A percentile compares a stretch with the other conserved stretches of the same genome.
These are phyloP conservation scores for Manis crassicaudata DNA, from an alignment of 2,797 vertebrate species.

Conservation along the genomic window DNA sequence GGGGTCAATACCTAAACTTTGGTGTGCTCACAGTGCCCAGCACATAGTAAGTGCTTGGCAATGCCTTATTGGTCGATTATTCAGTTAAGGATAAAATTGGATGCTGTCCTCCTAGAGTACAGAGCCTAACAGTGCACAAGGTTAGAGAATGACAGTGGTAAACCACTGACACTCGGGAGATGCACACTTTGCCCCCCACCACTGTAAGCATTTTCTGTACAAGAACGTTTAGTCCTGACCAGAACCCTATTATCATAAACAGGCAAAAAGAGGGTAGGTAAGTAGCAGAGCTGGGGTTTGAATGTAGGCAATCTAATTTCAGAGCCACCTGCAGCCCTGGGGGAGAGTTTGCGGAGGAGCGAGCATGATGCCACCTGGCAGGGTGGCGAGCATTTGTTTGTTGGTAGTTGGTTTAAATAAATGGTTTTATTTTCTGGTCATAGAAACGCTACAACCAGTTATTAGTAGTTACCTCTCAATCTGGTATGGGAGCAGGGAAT, in stretches of 20 bases:
- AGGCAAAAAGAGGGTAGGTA: not conserved
- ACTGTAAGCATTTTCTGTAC: not conserved
- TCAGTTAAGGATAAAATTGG: not conserved
- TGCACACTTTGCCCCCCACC: not conserved
- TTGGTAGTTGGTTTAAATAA: not conserved
- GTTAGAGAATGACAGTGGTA: not conserved
- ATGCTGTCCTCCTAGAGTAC: not conserved
- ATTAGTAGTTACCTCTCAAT: not conserved
- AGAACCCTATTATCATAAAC: not conserved
- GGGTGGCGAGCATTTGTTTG: not conserved
- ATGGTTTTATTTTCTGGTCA: not conserved
- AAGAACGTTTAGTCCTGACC: not conserved
- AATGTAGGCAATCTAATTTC: not conserved
- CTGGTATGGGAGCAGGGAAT: not conserved
- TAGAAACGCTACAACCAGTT: not conserved
- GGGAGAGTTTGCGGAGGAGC: not conserved
- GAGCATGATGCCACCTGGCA: accelerated
- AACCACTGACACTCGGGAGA: accelerated
- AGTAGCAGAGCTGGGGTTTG: not conserved
- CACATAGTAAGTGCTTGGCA: not conserved
- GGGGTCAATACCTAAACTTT: not conserved
- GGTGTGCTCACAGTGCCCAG: not conserved
- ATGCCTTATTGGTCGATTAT: not conserved
- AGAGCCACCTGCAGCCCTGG: not conserved
- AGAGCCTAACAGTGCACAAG: too few relatives aligned